These are phyloP conservation scores for Sebastes vulpes DNA, from an alignment of 2,797 vertebrate genomes.

Conservation along the genomic window DNA sequence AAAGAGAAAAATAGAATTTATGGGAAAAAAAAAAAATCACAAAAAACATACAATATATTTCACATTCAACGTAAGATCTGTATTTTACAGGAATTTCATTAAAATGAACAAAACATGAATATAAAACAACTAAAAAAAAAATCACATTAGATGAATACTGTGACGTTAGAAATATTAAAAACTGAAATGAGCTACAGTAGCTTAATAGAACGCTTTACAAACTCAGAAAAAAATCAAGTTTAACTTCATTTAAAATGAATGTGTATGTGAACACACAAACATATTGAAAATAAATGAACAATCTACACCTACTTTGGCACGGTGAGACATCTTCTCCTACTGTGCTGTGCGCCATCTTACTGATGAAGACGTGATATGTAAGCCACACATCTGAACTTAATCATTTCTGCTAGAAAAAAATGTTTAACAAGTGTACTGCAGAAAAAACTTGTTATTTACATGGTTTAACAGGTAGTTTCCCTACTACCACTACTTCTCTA, in stretches of 20 bases:
- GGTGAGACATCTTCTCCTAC: neutral
- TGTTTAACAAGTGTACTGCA: neutral
- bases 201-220: neutral
- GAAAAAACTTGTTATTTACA: neutral
- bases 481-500: neutral
- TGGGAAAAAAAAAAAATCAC: neutral
- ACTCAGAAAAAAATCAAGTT: neutral
- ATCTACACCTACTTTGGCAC: neutral
- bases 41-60: neutral
- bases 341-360: neutral
- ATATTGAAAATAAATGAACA: neutral
- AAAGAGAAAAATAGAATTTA: neutral
- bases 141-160: neutral
- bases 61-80: neutral
- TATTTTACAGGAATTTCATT: neutral
- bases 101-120: constrained; percentile 1
- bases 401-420: neutral
- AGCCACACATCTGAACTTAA: neutral
- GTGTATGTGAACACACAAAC: neutral
- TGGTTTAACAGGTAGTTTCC: neutral
- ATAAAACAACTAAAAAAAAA: neutral
- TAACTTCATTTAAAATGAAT: neutral
- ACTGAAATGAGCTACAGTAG: neutral
- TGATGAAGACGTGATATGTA: neutral
- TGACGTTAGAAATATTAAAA: neutral